Conservation (phyloP, 2,113 vertebrate genomes). For the Microtus montanus region DNA sequence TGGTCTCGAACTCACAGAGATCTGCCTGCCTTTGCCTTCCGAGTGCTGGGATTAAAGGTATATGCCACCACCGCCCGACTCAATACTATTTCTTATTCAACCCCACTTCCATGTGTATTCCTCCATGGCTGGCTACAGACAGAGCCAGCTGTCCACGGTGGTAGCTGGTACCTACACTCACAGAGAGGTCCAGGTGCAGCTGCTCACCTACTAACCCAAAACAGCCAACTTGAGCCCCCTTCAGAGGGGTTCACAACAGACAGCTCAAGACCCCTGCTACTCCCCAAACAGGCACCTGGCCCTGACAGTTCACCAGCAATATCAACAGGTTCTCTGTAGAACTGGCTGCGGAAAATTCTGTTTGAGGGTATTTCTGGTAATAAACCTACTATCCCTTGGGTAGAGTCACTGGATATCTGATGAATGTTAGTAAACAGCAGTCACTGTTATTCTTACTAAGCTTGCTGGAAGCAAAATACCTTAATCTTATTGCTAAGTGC, state of each 20-base stretch:
- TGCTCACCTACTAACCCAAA: neutral
- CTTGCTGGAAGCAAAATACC: neutral
- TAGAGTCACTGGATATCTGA: neutral
- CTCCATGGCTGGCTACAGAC: neutral
- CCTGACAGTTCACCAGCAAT: neutral
- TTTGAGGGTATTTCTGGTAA: neutral
- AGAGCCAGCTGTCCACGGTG: neutral
- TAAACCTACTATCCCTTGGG: neutral
- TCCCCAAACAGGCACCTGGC: neutral
- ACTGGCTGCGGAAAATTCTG: neutral
- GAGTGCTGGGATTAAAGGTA: too few relatives aligned
- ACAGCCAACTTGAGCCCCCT: neutral
- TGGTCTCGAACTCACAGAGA: too few relatives aligned
- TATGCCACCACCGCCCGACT: too few relatives aligned
- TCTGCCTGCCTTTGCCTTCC: too few relatives aligned
- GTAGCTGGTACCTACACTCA: neutral
- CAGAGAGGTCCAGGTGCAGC: neutral
- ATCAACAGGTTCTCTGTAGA: neutral
- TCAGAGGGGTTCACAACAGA: neutral
- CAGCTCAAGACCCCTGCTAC: neutral
- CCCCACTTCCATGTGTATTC: neutral
- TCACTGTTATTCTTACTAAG: neutral
- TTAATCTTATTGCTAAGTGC: neutral
- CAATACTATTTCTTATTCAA: neutral
- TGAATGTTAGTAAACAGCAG: neutral